Percentiles rank a stretch among this genome's conserved stretches.
Evolutionary conservation across 1,140 invertebrate species (phyloP).

Genomic region (Papilio xuthus): DNA sequence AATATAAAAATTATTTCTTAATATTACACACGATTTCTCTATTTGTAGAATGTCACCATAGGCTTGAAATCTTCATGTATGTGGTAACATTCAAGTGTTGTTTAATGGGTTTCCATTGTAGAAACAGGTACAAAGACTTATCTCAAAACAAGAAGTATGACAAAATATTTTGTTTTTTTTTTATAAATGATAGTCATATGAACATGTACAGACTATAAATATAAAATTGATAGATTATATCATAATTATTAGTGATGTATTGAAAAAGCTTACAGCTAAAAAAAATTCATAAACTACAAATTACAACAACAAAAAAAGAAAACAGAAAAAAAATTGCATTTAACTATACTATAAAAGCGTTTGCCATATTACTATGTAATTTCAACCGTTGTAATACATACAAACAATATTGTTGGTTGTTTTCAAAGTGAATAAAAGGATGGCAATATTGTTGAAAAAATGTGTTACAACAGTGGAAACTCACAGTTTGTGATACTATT

Average conservation of each 20-base stretch:
- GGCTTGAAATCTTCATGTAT: neutral
- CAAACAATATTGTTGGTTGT: neutral
- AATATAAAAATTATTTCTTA: constrained; percentile 4
- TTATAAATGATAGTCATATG: neutral
- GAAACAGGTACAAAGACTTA: too few species aligned
- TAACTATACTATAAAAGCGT: constrained; percentile 47
- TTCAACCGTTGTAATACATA: neutral
- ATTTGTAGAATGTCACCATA: neutral
- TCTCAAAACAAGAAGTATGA: neutral
- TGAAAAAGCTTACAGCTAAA: constrained; percentile 33
- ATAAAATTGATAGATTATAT: constrained; percentile 12
- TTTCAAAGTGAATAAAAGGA: neutral
- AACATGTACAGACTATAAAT: constrained; percentile 9
- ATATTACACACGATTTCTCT: neutral
- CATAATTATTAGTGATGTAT: constrained; percentile 13
- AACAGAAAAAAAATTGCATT: constrained; percentile 48
- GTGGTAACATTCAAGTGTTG: neutral
- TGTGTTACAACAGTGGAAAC: neutral
- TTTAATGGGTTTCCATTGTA: neutral
- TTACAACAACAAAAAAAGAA: constrained; percentile 60
- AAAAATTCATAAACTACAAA: constrained; percentile 48
- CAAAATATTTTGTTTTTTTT: neutral
- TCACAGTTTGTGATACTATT: constrained; percentile 44
- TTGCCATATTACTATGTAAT: constrained; percentile 24
- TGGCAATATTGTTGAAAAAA: neutral